These are phyloP conservation scores for Eleutherodactylus coqui DNA, from an alignment of 2,797 vertebrate species.

Conservation along the genomic window DNA sequence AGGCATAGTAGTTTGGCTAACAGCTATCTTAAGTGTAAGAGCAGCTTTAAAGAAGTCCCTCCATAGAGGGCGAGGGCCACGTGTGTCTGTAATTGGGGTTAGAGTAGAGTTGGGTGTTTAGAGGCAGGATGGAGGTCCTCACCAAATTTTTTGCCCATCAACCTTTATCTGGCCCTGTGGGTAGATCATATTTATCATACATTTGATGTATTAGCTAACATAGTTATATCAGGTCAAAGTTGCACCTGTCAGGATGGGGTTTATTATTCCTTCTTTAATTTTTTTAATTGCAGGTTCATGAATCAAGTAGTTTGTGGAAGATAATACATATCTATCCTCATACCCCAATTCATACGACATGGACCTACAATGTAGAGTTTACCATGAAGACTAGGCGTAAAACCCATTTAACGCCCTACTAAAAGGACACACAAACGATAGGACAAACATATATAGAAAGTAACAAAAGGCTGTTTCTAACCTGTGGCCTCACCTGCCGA, in stretches of 20 bases:
- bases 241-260: not conserved
- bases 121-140: no score
- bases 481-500: constrained; percentile 96
- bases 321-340: not conserved
- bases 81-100: no score
- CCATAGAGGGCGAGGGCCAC: no score
- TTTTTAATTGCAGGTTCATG: not conserved
- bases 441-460: constrained; percentile 64
- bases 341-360: not conserved
- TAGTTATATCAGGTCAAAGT: not conserved
- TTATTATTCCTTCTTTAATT: no score
- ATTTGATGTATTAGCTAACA: not conserved
- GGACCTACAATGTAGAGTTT: not conserved
- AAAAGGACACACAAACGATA: constrained; percentile 15
- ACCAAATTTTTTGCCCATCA: not conserved
- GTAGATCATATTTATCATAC: no score
- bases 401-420: not conserved
- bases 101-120: no score
- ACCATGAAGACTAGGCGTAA: not conserved
- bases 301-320: no score
- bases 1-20: no score
- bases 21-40: no score
- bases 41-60: no score
- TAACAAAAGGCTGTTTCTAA: constrained; percentile 77
- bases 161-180: not conserved